Base-by-base conservation (phyloP, 2,113 vertebrate species). In the Lipophrys pholis region DNA sequence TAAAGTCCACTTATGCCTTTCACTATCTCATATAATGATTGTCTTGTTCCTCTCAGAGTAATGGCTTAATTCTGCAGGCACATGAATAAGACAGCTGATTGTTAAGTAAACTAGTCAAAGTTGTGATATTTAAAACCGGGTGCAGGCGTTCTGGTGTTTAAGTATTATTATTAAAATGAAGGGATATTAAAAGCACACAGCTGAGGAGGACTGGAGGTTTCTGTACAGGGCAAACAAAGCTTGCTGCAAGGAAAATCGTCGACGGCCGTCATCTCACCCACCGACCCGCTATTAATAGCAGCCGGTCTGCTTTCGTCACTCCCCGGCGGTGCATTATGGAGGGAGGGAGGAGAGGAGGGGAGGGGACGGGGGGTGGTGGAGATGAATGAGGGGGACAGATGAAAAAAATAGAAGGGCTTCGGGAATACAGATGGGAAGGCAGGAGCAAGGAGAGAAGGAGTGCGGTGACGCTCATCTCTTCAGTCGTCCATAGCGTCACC, bases 221-320 rank as follows among this genome's bases (percentile, higher is more conserved):
- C 35, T 46, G 41, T 39, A 36, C 2, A 51, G 51, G 80, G 74
- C 50, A 50, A 49, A 55, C 56, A 38, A 76, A 41, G 16, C 48
- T 11, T 11, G 51, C 79, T 72, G 77, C 11, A 21, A 72, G 80
- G 58, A 62, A 68, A 77, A 70, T 75, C 78, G 67, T 83, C 81
- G 83, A 73, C 35, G 53, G 78, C 73, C 80, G 73, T 85, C 78
- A 82, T 87, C 65, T 86, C 84, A 90, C 54, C 69, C 71, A 80
- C 83, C 62, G 65, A 82, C 73, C 53, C 2, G 84, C 89, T 90
- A 90, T 89, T 84, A 86, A 92, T 91, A 92, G 90, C 83, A 83
- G 69, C 85, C 72, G 73, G 83, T 84, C 81, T 90, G 85, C 89
- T 84, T 85, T 87, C 87, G 85, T 90, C 87, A 89, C 70, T 86